Conservation (phyloP, 2,113 vertebrate genomes). For the Clupea harengus region DNA sequence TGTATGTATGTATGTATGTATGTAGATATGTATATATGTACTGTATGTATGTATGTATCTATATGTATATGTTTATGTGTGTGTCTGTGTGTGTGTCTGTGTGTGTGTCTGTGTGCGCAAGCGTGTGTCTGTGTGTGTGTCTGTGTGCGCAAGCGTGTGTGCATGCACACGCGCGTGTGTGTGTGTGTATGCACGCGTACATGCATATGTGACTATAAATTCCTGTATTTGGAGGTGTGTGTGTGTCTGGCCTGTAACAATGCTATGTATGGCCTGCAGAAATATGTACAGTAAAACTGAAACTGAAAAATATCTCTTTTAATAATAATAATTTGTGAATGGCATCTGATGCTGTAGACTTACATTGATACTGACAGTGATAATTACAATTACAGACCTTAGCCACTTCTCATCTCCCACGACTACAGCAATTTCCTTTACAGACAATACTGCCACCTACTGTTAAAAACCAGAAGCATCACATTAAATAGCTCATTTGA, state of each 20-base stretch:
- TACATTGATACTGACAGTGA: not conserved
- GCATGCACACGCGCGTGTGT: too few species aligned
- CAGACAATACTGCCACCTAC: not conserved
- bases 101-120: not conserved
- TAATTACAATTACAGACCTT: not conserved
- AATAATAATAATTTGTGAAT: not conserved
- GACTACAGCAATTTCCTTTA: not conserved
- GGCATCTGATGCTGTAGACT: not conserved
- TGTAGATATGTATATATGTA: too few species aligned
- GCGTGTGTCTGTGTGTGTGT: not conserved
- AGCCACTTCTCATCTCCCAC: not conserved
- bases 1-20: too few species aligned
- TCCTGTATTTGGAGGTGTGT: not conserved
- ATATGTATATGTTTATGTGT: conserved; percentile 11
- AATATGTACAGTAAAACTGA: not conserved
- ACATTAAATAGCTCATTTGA: not conserved
- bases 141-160: not conserved
- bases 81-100: conserved; percentile 23
- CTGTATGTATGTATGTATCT: too few species aligned
- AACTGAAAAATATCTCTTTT: not conserved
- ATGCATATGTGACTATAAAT: not conserved
- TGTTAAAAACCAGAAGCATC: not conserved
- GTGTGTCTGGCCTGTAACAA: not conserved
- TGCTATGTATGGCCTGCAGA: not conserved
- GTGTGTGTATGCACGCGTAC: not conserved